Evolutionary conservation across 2,888 invertebrate genomes (phyloP), one percentile per base, ranked within the genome.

Genomic region (Amiota mariae): DNA sequence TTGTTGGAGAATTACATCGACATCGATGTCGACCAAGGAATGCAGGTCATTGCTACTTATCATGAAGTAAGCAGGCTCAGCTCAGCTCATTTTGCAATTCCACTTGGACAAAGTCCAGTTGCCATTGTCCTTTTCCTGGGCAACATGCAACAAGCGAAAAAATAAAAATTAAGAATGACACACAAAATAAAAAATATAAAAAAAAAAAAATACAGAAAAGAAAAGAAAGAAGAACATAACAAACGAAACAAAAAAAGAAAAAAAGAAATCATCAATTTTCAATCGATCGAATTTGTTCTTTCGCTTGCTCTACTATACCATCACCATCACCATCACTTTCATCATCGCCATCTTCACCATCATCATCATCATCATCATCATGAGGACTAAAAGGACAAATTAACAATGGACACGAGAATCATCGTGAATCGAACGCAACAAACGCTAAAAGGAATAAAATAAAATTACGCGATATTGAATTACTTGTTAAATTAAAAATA

Each of bases 381-480:
- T 4, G 3, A 20, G 18, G 10, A 59, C 13, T 15, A 18, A 8
- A 59, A 59, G 59, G 59, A 59, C 59, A 59, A 59, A 20, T n/a
- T n/a, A 10, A 54, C 59, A 59, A 20, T n/a, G 54, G 54, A 54
- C 59, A 12, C 9, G n/a, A 57, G 57, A 8, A n/a, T 18, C n/a
- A 15, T 15, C n/a, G n/a, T 10, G 57, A 9, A 46, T n/a, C 15
- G 15, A 46, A 64, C 15, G 18, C 46, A 56, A 64, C 64, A 67
- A 47, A 20, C 13, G 47, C n/a, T 10, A n/a, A 46, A 56, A 67
- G 49, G 13, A 80, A 75, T 64, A 78, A 84, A 84, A 84, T 84
- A 82, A 82, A 85, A 85, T 84, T 85, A 85, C 82, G 77, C 76
- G 76, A 85, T 85, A 84, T 84, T 84, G 80, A 84, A 84, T 84